These are phyloP conservation scores for Myotis daubentonii DNA, from an alignment of 2,797 vertebrate genomes.

Conservation along the genomic window DNA sequence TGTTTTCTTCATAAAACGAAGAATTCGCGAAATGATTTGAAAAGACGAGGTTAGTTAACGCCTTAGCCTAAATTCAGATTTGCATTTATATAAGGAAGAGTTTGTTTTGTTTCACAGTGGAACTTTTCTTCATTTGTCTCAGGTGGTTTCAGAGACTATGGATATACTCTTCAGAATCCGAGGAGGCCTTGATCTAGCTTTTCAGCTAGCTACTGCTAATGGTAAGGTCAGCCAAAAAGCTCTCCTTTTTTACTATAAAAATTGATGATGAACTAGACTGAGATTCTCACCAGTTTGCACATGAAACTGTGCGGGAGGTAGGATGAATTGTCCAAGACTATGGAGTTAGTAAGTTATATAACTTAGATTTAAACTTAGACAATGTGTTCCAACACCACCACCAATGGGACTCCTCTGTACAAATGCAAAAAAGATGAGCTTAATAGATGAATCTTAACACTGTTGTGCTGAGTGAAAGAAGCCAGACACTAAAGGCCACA, in stretches of 20 bases:
- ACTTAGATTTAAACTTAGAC: background rate
- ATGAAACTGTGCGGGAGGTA: background rate
- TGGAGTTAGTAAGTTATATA: background rate
- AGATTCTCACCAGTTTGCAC: background rate
- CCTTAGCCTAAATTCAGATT: background rate
- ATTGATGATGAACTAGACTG: background rate
- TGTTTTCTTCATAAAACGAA: background rate
- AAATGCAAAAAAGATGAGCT: background rate
- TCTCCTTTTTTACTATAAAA: constrained; percentile 21
- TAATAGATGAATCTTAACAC: background rate
- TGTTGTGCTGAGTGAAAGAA: background rate
- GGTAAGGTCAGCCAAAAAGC: constrained; percentile 85
- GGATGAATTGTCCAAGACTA: background rate
- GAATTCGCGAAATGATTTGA: constrained; percentile 8
- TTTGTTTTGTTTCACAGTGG: background rate
- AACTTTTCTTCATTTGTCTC: constrained; percentile 53
- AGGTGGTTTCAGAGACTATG: constrained; percentile 84
- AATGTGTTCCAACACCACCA: background rate
- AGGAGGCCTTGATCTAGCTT: constrained; percentile 92
- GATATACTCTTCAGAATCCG: constrained; percentile 90
- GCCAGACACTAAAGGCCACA: background rate
- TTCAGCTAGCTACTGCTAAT: constrained; percentile 89
- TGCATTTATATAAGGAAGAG: background rate
- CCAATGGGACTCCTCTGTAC: background rate
- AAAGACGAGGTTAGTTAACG: background rate